Conservation (phyloP, 2,888 invertebrate species). For the Agrochola lychnidis region DNA sequence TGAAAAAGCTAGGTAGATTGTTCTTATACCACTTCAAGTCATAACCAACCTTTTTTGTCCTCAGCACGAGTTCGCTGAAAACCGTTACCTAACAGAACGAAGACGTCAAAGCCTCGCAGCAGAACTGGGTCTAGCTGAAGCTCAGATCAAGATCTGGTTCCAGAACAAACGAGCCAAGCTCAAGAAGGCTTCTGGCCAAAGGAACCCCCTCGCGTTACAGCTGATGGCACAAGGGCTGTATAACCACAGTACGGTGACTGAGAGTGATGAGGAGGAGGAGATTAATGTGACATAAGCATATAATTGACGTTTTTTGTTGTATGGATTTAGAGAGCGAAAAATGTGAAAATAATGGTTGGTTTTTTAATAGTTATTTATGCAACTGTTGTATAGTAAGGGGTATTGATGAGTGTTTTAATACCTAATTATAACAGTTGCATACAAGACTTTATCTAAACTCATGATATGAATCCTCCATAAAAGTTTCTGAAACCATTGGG, state of each 20-base stretch:
- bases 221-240: slow-evolving; percentile 98
- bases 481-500: too few species aligned
- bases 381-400: too few species aligned
- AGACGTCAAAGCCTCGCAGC: slow-evolving; percentile 97
- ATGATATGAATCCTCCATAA: too few species aligned
- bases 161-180: slow-evolving; percentile 99
- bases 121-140: slow-evolving; percentile 97
- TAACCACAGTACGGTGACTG: slow-evolving; percentile 92
- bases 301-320: not conserved
- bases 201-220: slow-evolving; percentile 96
- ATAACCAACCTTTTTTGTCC: not conserved
- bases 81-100: slow-evolving; percentile 97
- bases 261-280: slow-evolving; percentile 92
- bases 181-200: slow-evolving; percentile 96
- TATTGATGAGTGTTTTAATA: too few species aligned
- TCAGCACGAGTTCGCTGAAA: slow-evolving; percentile 97
- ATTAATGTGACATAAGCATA: not conserved
- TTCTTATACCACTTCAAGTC: too few species aligned
- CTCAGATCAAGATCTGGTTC: slow-evolving; percentile 99
- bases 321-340: not conserved
- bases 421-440: too few species aligned
- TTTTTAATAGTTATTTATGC: too few species aligned
- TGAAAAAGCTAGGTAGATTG: too few species aligned
- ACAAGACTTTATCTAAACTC: too few species aligned
- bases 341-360: not conserved